Evolutionary conservation across 1,140 invertebrate species (phyloP), one percentile per base, ranked within the genome.

Genomic region (Choristoneura fumiferana): DNA sequence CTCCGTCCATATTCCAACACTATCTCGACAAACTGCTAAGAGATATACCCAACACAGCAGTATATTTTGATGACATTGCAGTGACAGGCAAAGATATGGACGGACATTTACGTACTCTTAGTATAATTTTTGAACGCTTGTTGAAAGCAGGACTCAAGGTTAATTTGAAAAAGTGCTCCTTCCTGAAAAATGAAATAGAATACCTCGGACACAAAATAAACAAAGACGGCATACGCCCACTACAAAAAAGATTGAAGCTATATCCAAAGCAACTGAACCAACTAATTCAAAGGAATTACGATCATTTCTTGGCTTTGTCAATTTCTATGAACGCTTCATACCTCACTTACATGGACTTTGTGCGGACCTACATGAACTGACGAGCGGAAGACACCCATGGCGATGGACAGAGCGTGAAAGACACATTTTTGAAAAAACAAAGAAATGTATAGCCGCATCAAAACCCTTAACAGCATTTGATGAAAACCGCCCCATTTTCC

Each of bases 281-380:
- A 22, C 14, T 12, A 61, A 61, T 13, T 1, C 18, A 10, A 56
- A 61, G 39, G 54, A 61, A 56, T 13, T 61, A 33, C 13, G 54
- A 29, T 62, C 54, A 22, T 62, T 62, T 39, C 8, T 57, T 4
- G 60, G 54, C 0, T 33, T 61, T 33, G 18, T 49, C 0, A 56
- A 49, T 29, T 61, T 61, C n/a, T 61, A 61, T 8, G 59, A 61
- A 18, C 13, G 29, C 5, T 52, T 61, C n/a, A 52, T 61, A 13
- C 54, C 59, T 12, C 54, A 61, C 37, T 34, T 61, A 6, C 59
- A 57, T 29, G 43, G 60, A n/a, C 17, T 57, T 4, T 62, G 40
- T 33, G 29, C 40, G 14, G 54, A 57, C 22, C 40, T 62, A 5
- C 40, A 52, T 38, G 40, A 18, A 13, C 34, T 56, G 15, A 62